phyloP scores from a whole-genome alignment of 1,140 invertebrate species.

The Lasaia peninsularis region DNA sequence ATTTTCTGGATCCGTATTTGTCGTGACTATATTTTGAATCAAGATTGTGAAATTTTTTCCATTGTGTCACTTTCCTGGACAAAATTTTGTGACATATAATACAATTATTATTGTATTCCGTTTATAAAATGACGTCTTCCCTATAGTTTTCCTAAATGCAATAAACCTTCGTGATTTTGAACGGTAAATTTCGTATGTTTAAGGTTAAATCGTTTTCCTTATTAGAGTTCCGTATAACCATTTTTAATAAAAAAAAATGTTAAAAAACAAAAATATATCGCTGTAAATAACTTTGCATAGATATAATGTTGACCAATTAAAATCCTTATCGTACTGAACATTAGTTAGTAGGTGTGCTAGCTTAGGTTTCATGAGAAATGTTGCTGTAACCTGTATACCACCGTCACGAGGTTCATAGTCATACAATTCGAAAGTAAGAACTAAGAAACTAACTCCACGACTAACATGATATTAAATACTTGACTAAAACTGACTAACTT shows the following conservation, averaged over 20 bases:
- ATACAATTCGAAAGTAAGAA: neutral
- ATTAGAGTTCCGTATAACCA: neutral
- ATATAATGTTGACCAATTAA: slow-evolving; percentile 7
- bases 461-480: neutral
- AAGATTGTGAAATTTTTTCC: neutral
- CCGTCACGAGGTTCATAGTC: slow-evolving; percentile 1
- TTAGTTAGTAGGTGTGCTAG: slow-evolving; percentile 4
- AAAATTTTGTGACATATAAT: neutral
- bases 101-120: neutral
- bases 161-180: neutral
- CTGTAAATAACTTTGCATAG: slow-evolving; percentile 4
- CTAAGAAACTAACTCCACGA: neutral
- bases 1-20: neutral
- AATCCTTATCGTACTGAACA: neutral
- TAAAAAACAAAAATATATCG: neutral
- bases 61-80: neutral
- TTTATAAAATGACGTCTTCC: slow-evolving; percentile 3
- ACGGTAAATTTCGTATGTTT: neutral
- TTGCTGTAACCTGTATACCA: slow-evolving; percentile 10
- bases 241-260: neutral
- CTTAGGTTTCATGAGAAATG: slow-evolving; percentile 1
- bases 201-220: neutral
- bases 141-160: neutral
- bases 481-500: neutral
- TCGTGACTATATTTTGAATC: neutral